A percentile compares a stretch with the other conserved stretches of the same genome.
These are phyloP conservation scores for Platorchestia sp. DNA, from an alignment of 1,140 invertebrate species.

Conservation along the genomic window DNA sequence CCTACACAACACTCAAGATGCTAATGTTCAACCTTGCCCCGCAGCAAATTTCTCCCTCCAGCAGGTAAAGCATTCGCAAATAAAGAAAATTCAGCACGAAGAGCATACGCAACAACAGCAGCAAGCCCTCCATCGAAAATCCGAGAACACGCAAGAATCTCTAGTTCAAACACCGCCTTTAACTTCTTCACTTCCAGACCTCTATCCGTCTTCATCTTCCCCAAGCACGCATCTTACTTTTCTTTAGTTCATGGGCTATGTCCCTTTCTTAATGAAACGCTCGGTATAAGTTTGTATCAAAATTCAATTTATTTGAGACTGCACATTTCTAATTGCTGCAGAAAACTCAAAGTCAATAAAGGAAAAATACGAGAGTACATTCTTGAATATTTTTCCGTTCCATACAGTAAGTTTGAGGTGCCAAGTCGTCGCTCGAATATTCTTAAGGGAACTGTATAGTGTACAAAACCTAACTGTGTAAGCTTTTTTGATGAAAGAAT, in stretches of 20 bases:
- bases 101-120: conserved; percentile 35
- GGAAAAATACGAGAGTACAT: not conserved
- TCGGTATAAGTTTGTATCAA: not conserved
- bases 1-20: not conserved
- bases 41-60: not conserved
- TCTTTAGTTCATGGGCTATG: not conserved
- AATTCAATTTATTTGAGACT: not conserved
- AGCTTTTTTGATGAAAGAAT: not conserved
- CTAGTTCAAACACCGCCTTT: conserved; percentile 40
- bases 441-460: not conserved
- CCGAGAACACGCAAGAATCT: conserved; percentile 5
- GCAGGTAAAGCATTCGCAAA: not conserved
- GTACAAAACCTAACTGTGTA: not conserved
- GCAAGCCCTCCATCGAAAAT: not conserved
- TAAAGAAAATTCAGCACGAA: conserved; percentile 35
- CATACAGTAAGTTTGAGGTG: not conserved
- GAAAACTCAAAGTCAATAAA: not conserved
- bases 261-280: not conserved
- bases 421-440: not conserved
- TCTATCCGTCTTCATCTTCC: conserved; percentile 25
- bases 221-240: conserved; percentile 30
- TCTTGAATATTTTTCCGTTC: not conserved
- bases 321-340: not conserved
- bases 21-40: not conserved
- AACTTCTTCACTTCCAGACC: conserved; percentile 39